Conservation (phyloP, 2,888 invertebrate genomes). For the Drosophila maculinotata region DNA sequence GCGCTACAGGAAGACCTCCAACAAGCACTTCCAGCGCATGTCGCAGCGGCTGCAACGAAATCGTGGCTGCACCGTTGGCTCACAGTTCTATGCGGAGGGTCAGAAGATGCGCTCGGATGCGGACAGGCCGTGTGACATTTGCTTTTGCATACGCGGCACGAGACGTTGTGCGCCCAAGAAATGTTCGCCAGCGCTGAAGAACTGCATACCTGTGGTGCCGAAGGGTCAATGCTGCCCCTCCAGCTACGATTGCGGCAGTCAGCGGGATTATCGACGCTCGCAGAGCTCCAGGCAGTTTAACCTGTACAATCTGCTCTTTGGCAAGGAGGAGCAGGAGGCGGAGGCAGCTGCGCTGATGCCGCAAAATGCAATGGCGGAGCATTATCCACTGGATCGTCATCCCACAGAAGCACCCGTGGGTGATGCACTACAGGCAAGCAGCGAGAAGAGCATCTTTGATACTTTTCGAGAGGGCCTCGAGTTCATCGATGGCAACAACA, state of each 20-base stretch:
- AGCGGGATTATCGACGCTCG: constrained; percentile 83
- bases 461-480: constrained; percentile 83
- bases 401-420: constrained; percentile 53
- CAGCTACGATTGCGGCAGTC: constrained; percentile 91
- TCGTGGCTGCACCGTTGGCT: constrained; percentile 87
- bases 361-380: constrained; percentile 62
- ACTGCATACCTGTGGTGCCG: constrained; percentile 91
- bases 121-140: constrained; percentile 88
- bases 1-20: constrained; percentile 80
- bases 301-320: constrained; percentile 83
- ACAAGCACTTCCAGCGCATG: constrained; percentile 83
- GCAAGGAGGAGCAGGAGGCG: constrained; percentile 72
- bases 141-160: constrained; percentile 91
- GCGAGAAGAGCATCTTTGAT: constrained; percentile 83
- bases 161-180: constrained; percentile 91
- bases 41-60: constrained; percentile 82
- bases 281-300: constrained; percentile 83
- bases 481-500: constrained; percentile 83
- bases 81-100: constrained; percentile 89
- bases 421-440: constrained; percentile 53
- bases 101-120: constrained; percentile 87
- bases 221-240: constrained; percentile 93
- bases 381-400: constrained; percentile 80
- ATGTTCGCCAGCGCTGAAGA: constrained; percentile 91
- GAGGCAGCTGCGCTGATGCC: constrained; percentile 43